Evolutionary conservation across 2,113 vertebrate species (phyloP), one percentile per base, ranked within the genome.

Genomic region (Panurus biarmicus): DNA sequence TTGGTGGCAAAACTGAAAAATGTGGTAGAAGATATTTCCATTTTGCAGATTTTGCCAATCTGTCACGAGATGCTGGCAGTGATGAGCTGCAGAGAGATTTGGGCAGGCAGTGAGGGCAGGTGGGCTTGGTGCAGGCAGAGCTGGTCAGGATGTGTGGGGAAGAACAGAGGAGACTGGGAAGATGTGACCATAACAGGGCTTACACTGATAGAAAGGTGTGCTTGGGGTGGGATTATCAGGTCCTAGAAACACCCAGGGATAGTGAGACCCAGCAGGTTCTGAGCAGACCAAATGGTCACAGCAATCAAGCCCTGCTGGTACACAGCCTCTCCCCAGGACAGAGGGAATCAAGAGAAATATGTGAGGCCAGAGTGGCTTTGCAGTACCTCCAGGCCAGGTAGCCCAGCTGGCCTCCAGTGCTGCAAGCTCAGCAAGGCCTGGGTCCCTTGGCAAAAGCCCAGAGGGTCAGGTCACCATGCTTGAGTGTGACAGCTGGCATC

Each of bases 1-100:
- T 89, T 73, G 28, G 69, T 85, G 67, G 60, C 36, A 93, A 91
- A 83, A 89, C 64, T 74, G 74, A 83, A 87, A 91, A 87, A 65
- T 36, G 36, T n/a, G 28, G 53, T 72, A 92, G 77, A 78, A 75
- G 71, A 51, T 6, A 75, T 81, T 91, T 93, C 88, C 14, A 23
- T 82, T 85, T 84, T 78, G 73, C 35, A 66, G 25, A n/a, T 75
- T 62, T 86, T 91, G 65, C 85, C 72, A 71, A 0, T 23, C 56
- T 65, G 29, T 66, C 53, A 51, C 71, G 54, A 56, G 40, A 69
- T 1, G 1, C 31, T 64, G 45, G 40, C 9, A 6, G 36, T 13
- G 53, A 81, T 12, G 47, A 77, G 76, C 69, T 91, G 85, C 75
- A 71, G 61, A 72, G 57, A 82, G 29, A 38, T 36, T 20, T 58